These are phyloP conservation scores for Euproctis similis DNA, from an alignment of 2,888 invertebrate species.

Conservation along the genomic window DNA sequence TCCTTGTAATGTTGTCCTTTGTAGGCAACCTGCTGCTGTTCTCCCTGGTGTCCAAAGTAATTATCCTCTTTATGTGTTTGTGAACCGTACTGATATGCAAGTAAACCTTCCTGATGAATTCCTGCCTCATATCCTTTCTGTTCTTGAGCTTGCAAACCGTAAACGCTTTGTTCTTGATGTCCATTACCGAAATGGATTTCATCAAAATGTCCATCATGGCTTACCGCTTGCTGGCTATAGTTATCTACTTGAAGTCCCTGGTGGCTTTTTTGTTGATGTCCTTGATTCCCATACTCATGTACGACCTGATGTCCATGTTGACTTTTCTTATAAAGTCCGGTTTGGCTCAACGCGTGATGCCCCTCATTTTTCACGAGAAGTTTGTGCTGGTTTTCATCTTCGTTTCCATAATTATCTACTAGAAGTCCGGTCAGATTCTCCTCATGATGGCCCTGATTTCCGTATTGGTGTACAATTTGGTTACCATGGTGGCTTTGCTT, in stretches of 20 bases:
- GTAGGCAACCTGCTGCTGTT: not conserved
- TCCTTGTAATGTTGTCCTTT: constrained; percentile 6
- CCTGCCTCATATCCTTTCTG: too few relatives aligned
- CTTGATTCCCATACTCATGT: not conserved
- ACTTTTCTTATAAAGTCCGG: too few relatives aligned
- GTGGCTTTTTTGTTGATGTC: constrained; percentile 1
- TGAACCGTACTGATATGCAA: too few relatives aligned
- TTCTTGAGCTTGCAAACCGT: too few relatives aligned
- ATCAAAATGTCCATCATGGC: not conserved
- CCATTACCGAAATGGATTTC: not conserved
- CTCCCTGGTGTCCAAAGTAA: constrained; percentile 6
- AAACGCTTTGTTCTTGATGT: too few relatives aligned
- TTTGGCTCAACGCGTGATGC: constrained; percentile 3
- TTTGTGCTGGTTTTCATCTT: too few relatives aligned
- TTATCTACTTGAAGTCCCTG: constrained; percentile 7
- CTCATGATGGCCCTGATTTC: not conserved
- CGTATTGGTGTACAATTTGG: not conserved
- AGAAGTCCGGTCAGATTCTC: too few relatives aligned
- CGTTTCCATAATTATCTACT: too few relatives aligned
- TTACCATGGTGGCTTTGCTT: too few relatives aligned
- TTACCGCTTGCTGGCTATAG: not conserved
- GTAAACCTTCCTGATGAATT: not conserved
- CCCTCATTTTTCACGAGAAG: constrained; percentile 9
- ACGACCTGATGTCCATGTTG: too few relatives aligned
- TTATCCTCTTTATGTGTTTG: too few relatives aligned